Conservation (phyloP, 2,113 vertebrate genomes). For the Pimephales promelas region DNA sequence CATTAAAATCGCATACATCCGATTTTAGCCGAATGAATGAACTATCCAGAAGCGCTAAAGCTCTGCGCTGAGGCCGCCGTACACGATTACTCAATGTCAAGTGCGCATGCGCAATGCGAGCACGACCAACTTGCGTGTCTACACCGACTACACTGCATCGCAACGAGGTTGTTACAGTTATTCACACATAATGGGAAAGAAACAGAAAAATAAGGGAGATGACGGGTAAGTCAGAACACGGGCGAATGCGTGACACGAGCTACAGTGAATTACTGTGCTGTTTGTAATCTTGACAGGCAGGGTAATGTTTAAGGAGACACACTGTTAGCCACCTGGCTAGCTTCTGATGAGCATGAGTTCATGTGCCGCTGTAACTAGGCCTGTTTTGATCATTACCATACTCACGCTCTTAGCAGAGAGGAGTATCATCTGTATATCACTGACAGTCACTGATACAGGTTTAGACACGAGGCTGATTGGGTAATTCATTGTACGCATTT, state of each 20-base stretch:
- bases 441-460: neutral
- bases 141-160: slow-evolving; percentile 53
- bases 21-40: neutral
- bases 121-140: slow-evolving; percentile 57
- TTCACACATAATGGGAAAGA: slow-evolving; percentile 73
- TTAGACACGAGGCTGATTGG: neutral
- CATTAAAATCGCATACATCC: neutral
- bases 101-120: slow-evolving; percentile 65
- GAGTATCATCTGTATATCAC: neutral
- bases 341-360: slow-evolving; percentile 47
- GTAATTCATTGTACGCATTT: neutral
- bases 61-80: neutral
- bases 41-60: neutral
- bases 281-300: neutral
- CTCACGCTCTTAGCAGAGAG: neutral
- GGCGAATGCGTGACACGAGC: neutral
- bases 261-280: neutral
- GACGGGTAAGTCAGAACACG: slow-evolving; percentile 67
- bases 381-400: neutral
- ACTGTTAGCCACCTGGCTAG: slow-evolving; percentile 41
- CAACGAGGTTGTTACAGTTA: slow-evolving; percentile 53
- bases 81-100: neutral
- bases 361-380: slow-evolving; percentile 51
- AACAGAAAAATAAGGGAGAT: slow-evolving; percentile 77
- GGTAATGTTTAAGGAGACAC: neutral